Evolutionary conservation across 2,797 vertebrate species (phyloP), one percentile per base, ranked within the genome.

Genomic region (Odontamblyopus rebecca): DNA sequence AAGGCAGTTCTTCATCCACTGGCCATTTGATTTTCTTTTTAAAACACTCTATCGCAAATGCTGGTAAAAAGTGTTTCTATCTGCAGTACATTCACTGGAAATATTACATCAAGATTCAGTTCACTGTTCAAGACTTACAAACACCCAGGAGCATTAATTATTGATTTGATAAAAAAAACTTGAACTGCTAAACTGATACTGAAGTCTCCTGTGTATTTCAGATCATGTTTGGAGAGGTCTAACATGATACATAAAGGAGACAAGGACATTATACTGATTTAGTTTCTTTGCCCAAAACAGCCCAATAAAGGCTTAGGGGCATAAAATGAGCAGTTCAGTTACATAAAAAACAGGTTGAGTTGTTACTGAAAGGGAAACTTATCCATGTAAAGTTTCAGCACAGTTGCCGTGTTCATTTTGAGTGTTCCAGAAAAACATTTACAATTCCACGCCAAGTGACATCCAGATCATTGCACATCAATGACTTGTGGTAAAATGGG

Each of bases 371-470:
- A 41, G 16, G 48, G 65, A 32, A 30, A 8, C 62, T 53, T 50
- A 9, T 35, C 38, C 13, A 27, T 75, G 29, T 69, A 30, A 67
- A 30, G 26, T 67, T 32, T 69, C 62, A 23, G 54, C 11, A 51
- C 19, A 57, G 26, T 27, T 41, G 29, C 64, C 41, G 30, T 19
- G 27, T 12, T 70, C 23, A 18, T 51, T 60, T 50, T 57, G 19
- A 38, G 2, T 35, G 23, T 74, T 61, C 51, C 12, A 16, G 32
- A 27, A 51, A 59, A 30, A 23, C 23, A 23, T 19, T 29, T 38
- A 51, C 23, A 71, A 3, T 61, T 16, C 9, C 61, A 44, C 5
- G n/a, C 48, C n/a, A 44, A 26, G 41, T 38, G 32, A 32, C 29
- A n/a, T 12, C 50, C 64, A 61, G 16, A 53, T 70, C 16, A 32